Conservation (phyloP, 2,888 invertebrate genomes). For the Punctoribates punctum region DNA sequence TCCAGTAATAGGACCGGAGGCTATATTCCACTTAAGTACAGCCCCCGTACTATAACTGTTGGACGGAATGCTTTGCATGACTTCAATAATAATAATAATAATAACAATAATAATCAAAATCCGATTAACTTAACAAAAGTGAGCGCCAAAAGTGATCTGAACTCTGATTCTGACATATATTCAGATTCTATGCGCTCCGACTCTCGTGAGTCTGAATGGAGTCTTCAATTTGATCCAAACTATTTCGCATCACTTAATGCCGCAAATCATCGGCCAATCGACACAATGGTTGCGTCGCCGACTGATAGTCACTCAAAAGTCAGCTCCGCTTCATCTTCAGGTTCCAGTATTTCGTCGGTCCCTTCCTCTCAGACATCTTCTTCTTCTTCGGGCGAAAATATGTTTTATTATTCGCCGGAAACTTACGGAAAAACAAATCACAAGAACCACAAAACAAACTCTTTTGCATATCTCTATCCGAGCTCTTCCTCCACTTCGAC, state of each 20-base stretch:
- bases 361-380: neutral
- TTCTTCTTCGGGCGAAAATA: neutral
- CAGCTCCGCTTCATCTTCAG: neutral
- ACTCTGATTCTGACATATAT: neutral
- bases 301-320: neutral
- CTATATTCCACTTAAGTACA: neutral
- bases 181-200: neutral
- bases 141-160: neutral
- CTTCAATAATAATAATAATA: neutral
- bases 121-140: neutral
- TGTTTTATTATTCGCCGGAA: constrained; percentile 39
- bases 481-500: neutral
- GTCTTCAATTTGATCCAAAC: constrained; percentile 37
- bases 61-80: neutral
- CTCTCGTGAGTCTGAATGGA: neutral
- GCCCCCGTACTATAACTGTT: neutral
- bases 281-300: neutral
- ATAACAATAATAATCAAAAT: neutral
- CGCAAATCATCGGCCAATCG: constrained; percentile 37
- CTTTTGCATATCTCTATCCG: neutral
- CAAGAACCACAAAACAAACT: constrained; percentile 31
- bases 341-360: neutral
- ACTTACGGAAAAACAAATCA: constrained; percentile 36
- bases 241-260: constrained; percentile 41
- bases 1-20: constrained; percentile 7